phyloP scores from a whole-genome alignment of 2,797 vertebrate species.

The Gymnoscopelus braueri region DNA sequence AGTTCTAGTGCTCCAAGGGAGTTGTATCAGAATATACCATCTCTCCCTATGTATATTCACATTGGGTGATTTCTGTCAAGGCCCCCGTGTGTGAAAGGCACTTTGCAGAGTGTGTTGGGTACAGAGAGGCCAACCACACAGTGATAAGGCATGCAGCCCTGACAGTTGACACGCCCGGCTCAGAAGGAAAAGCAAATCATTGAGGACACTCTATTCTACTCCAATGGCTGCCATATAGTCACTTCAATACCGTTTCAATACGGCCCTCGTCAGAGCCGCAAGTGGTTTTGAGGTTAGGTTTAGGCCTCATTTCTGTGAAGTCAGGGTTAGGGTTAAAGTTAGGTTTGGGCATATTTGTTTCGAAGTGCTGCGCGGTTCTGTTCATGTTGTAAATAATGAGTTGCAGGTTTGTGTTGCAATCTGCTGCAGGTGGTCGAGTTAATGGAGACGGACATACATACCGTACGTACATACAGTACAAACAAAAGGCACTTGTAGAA shows the following conservation, averaged over 20 bases:
- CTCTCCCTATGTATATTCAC: conserved; percentile 58
- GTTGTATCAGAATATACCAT: too few species aligned
- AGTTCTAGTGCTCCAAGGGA: too few species aligned
- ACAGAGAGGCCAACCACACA: conserved; percentile 56
- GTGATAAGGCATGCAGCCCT: conserved; percentile 58
- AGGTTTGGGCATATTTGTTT: conserved; percentile 13
- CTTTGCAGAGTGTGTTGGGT: conserved; percentile 28
- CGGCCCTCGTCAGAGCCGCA: conserved; percentile 25
- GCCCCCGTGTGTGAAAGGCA: conserved; percentile 29
- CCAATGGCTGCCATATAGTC: conserved; percentile 54
- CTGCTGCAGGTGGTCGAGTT: too few species aligned
- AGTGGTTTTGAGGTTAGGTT: too few species aligned
- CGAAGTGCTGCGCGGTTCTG: not conserved
- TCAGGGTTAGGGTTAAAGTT: too few species aligned
- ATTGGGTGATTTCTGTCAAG: conserved; percentile 51
- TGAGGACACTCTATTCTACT: conserved; percentile 68
- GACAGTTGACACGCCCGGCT: conserved; percentile 59
- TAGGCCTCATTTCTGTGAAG: too few species aligned
- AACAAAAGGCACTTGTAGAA: too few species aligned
- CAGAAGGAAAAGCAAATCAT: conserved; percentile 65
- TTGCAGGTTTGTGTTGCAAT: too few species aligned
- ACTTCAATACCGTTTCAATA: conserved; percentile 60
- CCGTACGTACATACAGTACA: too few species aligned
- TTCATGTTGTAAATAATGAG: too few species aligned
- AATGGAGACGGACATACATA: too few species aligned